Evolutionary conservation across 1,140 invertebrate genomes (phyloP).

Genomic region (Drosophila pectinifera): DNA sequence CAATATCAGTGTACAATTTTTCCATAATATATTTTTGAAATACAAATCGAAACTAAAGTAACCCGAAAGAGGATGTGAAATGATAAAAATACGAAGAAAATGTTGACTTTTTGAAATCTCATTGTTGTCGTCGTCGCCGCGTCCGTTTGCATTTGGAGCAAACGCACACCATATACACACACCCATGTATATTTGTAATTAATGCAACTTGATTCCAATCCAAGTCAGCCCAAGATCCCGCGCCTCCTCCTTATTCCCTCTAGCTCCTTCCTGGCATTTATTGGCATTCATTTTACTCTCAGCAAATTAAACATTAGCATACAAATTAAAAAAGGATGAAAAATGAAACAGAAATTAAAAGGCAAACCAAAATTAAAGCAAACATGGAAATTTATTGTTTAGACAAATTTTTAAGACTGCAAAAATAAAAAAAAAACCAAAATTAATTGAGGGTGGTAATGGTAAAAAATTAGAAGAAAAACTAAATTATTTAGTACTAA

Average conservation of each 20-base stretch:
- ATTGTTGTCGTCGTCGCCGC: slow-evolving; percentile 75
- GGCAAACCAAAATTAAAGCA: slow-evolving; percentile 48
- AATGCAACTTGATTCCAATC: slow-evolving; percentile 38
- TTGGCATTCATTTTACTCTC: slow-evolving; percentile 65
- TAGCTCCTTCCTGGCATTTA: slow-evolving; percentile 48
- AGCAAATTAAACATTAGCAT: slow-evolving; percentile 68
- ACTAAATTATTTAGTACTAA: slow-evolving; percentile 76
- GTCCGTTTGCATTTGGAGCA: slow-evolving; percentile 45
- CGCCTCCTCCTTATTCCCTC: background rate
- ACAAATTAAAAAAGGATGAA: slow-evolving; percentile 19
- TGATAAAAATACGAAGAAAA: slow-evolving; percentile 30
- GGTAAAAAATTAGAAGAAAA: slow-evolving; percentile 54
- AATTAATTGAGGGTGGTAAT: slow-evolving; percentile 82
- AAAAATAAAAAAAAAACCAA: slow-evolving; percentile 59
- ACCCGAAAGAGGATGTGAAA: slow-evolving; percentile 37
- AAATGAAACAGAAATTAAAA: slow-evolving; percentile 12
- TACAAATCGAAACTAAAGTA: slow-evolving; percentile 48
- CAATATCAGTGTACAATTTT: slow-evolving; percentile 84
- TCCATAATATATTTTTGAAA: slow-evolving; percentile 80
- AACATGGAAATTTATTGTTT: slow-evolving; percentile 80
- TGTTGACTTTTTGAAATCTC: slow-evolving; percentile 79
- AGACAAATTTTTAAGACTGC: slow-evolving; percentile 84
- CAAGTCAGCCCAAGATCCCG: slow-evolving; percentile 23
- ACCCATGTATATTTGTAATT: slow-evolving; percentile 52
- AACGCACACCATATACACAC: slow-evolving; percentile 7